phyloP scores from a whole-genome alignment of 2,113 vertebrate species.

The Chloropsis hardwickii region DNA sequence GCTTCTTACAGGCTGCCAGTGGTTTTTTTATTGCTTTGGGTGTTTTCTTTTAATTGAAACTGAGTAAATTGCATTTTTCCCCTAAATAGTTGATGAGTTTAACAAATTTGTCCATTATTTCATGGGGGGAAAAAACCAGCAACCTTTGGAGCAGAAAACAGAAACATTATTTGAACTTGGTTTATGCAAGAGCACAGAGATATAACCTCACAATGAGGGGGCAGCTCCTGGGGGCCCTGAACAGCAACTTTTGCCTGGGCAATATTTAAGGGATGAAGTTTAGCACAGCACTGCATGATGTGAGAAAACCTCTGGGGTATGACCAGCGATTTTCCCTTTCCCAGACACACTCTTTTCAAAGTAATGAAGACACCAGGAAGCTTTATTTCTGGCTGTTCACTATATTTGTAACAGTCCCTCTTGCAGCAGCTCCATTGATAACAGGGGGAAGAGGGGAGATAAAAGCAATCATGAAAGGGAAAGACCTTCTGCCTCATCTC shows the following conservation, averaged over 20 bases:
- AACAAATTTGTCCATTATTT: neutral
- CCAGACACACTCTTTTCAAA: neutral
- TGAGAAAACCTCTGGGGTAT: neutral
- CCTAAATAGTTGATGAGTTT: neutral
- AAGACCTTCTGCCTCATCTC: neutral
- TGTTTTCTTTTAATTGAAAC: conserved; percentile 4
- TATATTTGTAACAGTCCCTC: neutral
- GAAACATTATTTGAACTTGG: neutral
- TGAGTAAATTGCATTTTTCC: neutral
- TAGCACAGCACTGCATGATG: neutral
- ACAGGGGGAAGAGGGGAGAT: neutral
- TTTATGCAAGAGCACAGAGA: neutral
- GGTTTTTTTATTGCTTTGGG: neutral
- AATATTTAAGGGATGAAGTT: neutral
- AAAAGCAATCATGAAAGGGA: neutral
- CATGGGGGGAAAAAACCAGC: neutral
- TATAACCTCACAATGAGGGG: accelerated
- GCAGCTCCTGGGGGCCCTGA: neutral
- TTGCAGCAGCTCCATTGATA: neutral
- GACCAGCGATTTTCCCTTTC: neutral
- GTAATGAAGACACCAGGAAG: neutral
- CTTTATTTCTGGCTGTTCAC: neutral
- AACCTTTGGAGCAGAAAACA: neutral
- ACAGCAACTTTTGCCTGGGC: neutral
- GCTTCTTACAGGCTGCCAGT: neutral